Base-by-base conservation (phyloP, 2,888 invertebrate species). In the Drosophila mercatorum region DNA sequence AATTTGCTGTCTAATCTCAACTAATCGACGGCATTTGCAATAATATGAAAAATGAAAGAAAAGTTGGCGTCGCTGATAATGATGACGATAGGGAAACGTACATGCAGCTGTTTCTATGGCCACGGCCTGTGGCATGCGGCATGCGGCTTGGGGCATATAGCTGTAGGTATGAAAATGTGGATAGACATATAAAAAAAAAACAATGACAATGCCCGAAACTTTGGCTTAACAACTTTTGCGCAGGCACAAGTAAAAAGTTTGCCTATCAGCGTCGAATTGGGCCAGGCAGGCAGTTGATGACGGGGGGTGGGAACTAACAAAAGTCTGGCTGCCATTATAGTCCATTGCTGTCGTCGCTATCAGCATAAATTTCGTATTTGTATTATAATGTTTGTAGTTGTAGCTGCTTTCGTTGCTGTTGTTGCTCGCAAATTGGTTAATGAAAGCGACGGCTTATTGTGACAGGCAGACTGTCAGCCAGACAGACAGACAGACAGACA, bases 21-120 rank as follows among this genome's bases (percentile, higher is more conserved):
- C 87, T 87, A 87, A 87, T 87, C 87, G 90, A 87, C 81, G 72
- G 82, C 87, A 88, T 87, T 90, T 86, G 90, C 82, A 76, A 86
- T 87, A 80, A 81, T 83, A 83, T 88, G 87, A 88, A 80, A 83
- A 88, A 89, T 88, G 81, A 75, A 75, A 70, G 80, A 66, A 75
- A 89, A 85, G 56, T 86, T 83, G 61, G 68, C 84, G 67, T 72
- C 67, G 57, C 89, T 78, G 85, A 82, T 88, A 80, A 80, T 88
- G 89, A 88, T 87, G 88, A 84, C 83, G 78, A 82, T 82, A 71
- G 72, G 59, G 51, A 71, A 86, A 77, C 70, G 62, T 63, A 67
- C 69, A 69, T 68, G 71, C 63, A 69, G 55, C 56, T 56, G 43
- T 41, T 17, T 31, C 31, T 31, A 38, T 41, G 14, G 49, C n/a